These are phyloP conservation scores for Omphaloscelis lunosa DNA, from an alignment of 2,888 invertebrate species.

Conservation along the genomic window DNA sequence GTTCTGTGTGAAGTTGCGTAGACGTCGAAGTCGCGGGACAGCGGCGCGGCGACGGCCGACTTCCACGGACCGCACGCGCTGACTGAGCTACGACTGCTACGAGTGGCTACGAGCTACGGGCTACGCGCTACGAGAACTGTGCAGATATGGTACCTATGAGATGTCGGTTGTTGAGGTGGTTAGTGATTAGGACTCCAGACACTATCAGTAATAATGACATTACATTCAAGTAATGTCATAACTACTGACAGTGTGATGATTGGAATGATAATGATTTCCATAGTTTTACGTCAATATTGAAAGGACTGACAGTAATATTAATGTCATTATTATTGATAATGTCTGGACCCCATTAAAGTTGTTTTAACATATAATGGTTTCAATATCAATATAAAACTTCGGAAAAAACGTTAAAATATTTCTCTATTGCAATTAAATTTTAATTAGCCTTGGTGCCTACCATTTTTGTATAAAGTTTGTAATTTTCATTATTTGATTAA, in stretches of 20 bases:
- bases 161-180: not conserved
- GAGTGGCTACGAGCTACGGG: constrained; percentile 70
- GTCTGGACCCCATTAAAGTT: not conserved
- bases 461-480: not conserved
- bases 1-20: constrained; percentile 70
- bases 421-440: not conserved
- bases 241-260: no score
- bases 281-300: no score
- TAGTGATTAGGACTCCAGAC: no score
- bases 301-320: no score
- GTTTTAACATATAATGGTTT: not conserved
- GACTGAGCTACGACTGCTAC: constrained; percentile 80
- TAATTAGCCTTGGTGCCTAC: not conserved
- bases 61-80: constrained; percentile 82
- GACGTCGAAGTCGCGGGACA: constrained; percentile 67
- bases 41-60: constrained; percentile 82
- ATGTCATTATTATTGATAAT: no score
- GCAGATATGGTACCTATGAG: constrained; percentile 18
- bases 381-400: not conserved
- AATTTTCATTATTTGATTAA: not conserved
- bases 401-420: not conserved
- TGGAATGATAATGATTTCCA: no score
- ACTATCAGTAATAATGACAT: no score
- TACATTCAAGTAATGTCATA: no score
- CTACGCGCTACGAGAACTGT: constrained; percentile 69